These are phyloP conservation scores for Junonia oenone DNA, from an alignment of 2,888 invertebrate species.

Conservation along the genomic window DNA sequence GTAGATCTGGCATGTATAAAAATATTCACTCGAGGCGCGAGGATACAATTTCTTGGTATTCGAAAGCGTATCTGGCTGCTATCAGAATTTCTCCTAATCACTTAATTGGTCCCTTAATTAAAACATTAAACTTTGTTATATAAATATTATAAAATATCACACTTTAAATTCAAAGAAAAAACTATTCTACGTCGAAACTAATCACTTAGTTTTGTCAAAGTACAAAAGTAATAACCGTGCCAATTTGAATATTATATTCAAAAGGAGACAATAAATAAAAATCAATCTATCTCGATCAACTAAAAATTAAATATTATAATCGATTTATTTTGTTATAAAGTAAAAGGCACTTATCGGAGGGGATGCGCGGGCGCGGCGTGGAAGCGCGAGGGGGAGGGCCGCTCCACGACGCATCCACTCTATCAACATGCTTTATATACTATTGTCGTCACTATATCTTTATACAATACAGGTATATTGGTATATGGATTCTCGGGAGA, in stretches of 20 bases:
- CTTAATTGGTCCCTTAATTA: slow-evolving; percentile 79
- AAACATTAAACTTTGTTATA: slow-evolving; percentile 77
- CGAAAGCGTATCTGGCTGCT: slow-evolving; percentile 55
- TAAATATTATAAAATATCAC: slow-evolving; percentile 80
- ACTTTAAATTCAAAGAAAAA: slow-evolving; percentile 77
- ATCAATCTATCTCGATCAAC: slow-evolving; percentile 74
- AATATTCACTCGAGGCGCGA: slow-evolving; percentile 50
- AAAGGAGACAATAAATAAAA: slow-evolving; percentile 77
- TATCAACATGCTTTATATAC: slow-evolving; percentile 52
- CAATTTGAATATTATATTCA: slow-evolving; percentile 74
- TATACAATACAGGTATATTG: slow-evolving; percentile 50
- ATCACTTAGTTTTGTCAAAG: slow-evolving; percentile 74
- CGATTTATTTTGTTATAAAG: slow-evolving; percentile 68
- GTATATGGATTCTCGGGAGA: slow-evolving; percentile 55
- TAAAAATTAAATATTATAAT: slow-evolving; percentile 75
- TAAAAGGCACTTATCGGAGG: slow-evolving; percentile 69
- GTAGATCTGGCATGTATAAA: slow-evolving; percentile 59
- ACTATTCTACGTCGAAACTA: slow-evolving; percentile 73
- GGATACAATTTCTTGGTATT: slow-evolving; percentile 63
- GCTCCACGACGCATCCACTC: slow-evolving; percentile 36
- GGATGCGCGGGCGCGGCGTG: slow-evolving; percentile 47
- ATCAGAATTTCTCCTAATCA: slow-evolving; percentile 77
- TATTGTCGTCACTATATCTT: slow-evolving; percentile 48
- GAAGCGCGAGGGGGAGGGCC: slow-evolving; percentile 52
- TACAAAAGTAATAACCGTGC: slow-evolving; percentile 76